Evolutionary conservation across 2,113 vertebrate genomes (phyloP), one percentile per base, ranked within the genome.

Genomic region (Sclerurus mexicanus): DNA sequence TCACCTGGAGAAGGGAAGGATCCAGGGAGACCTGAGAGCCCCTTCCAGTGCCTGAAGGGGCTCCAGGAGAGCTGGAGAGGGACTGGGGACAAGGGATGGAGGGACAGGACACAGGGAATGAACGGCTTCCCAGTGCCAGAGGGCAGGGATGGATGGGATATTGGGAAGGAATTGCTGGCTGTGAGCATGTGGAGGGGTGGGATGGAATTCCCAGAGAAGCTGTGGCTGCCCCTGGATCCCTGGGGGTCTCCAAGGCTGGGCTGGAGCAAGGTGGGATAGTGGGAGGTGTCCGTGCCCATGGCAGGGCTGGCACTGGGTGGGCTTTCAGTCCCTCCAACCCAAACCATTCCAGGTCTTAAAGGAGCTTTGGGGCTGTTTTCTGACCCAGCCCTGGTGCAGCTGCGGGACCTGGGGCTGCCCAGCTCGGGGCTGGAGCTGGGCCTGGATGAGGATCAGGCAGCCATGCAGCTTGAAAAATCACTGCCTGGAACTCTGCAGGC

Each of bases 221-320:
- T 81, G 76, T 5, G 86, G 37, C 68, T 81, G 87, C 4, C 28
- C 60, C 44, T 28, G 59, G 59, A 81, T 74, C 52, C 68, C 52
- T 81, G 77, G 59, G 3, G 52, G 44, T 67, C 60, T 0, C 39
- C 28, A 2, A 39, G 44, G 33, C 22, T 52, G 14, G 31, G 33
- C 0, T 89, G 68, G 28, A 60, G 16, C 15, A 4, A 0, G 4
- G 24, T 60, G 39, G 9, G 3, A 2, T 0, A 7, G 16, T 60
- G 40, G 47, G 0, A 68, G 20, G 1, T 31, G 24, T 27, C 33
- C 16, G 24, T 35, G 39, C 28, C 9, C 10, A 6, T 47, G 53
- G 28, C 28, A 46, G 20, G 4, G 7, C 27, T 31, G 52, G 52
- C 28, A 53, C 14, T 53, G 30, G 53, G 12, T 55, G 53, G 30